Evolutionary conservation across 2,888 invertebrate genomes (phyloP), one percentile per base, ranked within the genome.

Genomic region (Lochmaea capreae): DNA sequence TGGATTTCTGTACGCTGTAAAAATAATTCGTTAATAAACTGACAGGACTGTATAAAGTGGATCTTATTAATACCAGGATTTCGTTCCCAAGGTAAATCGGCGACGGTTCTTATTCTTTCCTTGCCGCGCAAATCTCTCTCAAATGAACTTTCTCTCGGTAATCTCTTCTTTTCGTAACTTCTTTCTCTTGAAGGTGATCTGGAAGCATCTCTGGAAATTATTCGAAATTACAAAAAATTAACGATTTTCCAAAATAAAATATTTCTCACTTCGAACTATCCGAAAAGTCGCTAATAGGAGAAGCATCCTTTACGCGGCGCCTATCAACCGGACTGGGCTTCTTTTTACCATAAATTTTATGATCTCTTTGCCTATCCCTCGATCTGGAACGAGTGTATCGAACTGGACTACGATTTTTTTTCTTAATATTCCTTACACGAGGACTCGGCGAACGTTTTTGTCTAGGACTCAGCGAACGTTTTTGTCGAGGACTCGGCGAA

Each of bases 51-150:
- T 8, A 9, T 39, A 9, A 8, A 39, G 33, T 9, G 8, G 9
- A 39, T 39, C 5, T 39, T 39, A 39, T 39, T 39, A 39, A 10
- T 75, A 79, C 80, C 71, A 42, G 70, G 12, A 33, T 83, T 81
- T 52, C 81, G 74, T 71, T 84, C 81, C 84, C 84, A 84, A 8
- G 84, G 84, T 66, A 83, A 72, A 67, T 84, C 83, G 9, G 81
- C 81, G 0, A 82, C 80, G 18, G 83, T 81, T 69, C 84, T 77
- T 11, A 82, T 78, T 54, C 85, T 77, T 16, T 85, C 83, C 59
- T 75, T 80, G 11, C 76, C 80, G 33, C 81, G 71, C 54, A 83
- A 52, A 63, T 82, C 82, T 49, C 83, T 73, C 65, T 82, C 82
- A 67, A 75, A 82, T 1, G 82, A 82, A 67, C 82, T 83, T 68